phyloP scores from a whole-genome alignment of 2,888 invertebrate species.

The Eledone cirrhosa region DNA sequence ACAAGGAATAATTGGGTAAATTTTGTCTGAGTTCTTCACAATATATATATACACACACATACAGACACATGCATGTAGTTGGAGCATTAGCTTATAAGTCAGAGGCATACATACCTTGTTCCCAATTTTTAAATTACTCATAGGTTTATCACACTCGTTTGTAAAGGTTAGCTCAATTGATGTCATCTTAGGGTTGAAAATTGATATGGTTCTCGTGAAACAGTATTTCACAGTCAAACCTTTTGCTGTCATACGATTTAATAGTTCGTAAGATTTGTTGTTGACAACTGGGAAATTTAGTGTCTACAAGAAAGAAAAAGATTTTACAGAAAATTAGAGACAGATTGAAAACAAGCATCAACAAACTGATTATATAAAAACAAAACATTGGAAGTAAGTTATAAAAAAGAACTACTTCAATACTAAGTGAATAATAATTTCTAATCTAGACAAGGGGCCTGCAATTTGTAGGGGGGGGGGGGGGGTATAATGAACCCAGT shows the following conservation, averaged over 20 bases:
- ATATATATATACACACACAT: too few species aligned
- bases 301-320: constrained; percentile 65
- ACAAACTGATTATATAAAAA: too few species aligned
- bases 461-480: too few species aligned
- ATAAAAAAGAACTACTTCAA: too few species aligned
- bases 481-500: too few species aligned
- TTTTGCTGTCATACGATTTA: constrained; percentile 63
- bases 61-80: too few species aligned
- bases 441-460: too few species aligned
- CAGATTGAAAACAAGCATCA: not conserved
- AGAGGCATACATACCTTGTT: constrained; percentile 74
- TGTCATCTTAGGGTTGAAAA: constrained; percentile 83
- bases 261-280: constrained; percentile 67
- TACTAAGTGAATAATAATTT: too few species aligned
- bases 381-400: too few species aligned
- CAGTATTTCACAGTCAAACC: constrained; percentile 69
- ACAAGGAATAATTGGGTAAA: too few species aligned
- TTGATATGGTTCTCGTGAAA: constrained; percentile 63
- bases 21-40: too few species aligned
- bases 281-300: constrained; percentile 74
- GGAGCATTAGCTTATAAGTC: too few species aligned
- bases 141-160: constrained; percentile 76
- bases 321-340: not conserved
- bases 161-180: constrained; percentile 82
- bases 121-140: constrained; percentile 77